phyloP scores from a whole-genome alignment of 2,113 vertebrate species.

The Machaerirhynchus nigripectus region DNA sequence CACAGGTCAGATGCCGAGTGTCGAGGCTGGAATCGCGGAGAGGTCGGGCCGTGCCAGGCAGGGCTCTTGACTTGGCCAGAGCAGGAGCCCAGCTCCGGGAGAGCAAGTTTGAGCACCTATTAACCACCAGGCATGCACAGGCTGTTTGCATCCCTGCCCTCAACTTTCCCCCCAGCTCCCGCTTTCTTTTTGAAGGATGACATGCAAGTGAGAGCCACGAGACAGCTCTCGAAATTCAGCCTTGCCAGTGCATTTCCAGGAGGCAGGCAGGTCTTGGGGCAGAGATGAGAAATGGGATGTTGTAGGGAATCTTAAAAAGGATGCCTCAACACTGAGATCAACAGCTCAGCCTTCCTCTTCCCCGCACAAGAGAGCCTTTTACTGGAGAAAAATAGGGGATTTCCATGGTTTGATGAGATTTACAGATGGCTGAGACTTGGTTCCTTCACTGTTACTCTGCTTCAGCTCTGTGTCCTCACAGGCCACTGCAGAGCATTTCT shows the following conservation, averaged over 20 bases:
- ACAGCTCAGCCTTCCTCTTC: not conserved
- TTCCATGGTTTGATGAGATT: not conserved
- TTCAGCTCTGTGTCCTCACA: not conserved
- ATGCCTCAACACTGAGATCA: not conserved
- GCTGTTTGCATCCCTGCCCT: not conserved
- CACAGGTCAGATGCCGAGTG: not conserved
- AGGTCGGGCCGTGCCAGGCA: not conserved
- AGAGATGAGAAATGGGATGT: not conserved
- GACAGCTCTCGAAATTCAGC: not conserved
- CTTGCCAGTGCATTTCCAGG: not conserved
- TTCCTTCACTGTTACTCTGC: not conserved
- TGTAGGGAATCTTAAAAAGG: not conserved
- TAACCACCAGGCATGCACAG: fast-evolving
- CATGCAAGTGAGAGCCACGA: not conserved
- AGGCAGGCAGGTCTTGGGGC: not conserved
- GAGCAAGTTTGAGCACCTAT: fast-evolving
- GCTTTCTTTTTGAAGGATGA: not conserved
- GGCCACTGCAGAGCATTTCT: not conserved
- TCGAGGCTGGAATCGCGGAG: not conserved
- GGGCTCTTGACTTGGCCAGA: not conserved
- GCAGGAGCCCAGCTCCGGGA: not conserved
- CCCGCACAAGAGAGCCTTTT: not conserved
- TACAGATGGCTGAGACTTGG: not conserved
- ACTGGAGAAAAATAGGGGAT: not conserved
- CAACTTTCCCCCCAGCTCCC: not conserved